Evolutionary conservation across 1,140 invertebrate species (phyloP).

Genomic region (Dreissena polymorpha): DNA sequence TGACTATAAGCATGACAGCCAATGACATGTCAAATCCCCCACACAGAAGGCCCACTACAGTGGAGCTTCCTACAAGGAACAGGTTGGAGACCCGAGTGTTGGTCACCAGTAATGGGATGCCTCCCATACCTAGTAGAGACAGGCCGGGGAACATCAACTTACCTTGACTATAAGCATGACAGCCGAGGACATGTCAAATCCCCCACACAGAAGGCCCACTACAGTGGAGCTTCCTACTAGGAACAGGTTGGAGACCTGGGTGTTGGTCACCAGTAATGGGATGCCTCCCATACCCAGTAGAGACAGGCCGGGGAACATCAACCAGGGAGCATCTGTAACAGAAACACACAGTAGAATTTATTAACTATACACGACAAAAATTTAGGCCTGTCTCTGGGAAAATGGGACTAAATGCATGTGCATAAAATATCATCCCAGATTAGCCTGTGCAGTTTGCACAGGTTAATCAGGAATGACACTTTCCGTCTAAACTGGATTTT

Average conservation of each 20-base stretch:
- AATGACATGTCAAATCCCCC: constrained; percentile 69
- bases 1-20: constrained; percentile 64
- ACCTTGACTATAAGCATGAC: constrained; percentile 68
- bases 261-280: constrained; percentile 52
- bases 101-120: constrained; percentile 49
- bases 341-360: not conserved
- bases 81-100: constrained; percentile 60
- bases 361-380: too few relatives aligned
- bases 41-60: constrained; percentile 65
- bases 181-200: constrained; percentile 67
- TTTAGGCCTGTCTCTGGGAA: too few relatives aligned
- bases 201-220: constrained; percentile 66
- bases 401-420: too few relatives aligned
- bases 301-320: constrained; percentile 56
- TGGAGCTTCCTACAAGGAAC: constrained; percentile 61
- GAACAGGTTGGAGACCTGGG: constrained; percentile 63
- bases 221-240: constrained; percentile 60
- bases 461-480: too few relatives aligned
- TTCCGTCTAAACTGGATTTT: too few relatives aligned
- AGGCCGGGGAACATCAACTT: constrained; percentile 56
- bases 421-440: too few relatives aligned
- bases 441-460: too few relatives aligned
- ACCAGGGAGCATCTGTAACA: constrained; percentile 44
- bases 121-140: constrained; percentile 48
- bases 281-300: constrained; percentile 49